Evolutionary conservation across 1,140 invertebrate genomes (phyloP), one percentile per base, ranked within the genome.

Genomic region (Trissolcus basalis): DNA sequence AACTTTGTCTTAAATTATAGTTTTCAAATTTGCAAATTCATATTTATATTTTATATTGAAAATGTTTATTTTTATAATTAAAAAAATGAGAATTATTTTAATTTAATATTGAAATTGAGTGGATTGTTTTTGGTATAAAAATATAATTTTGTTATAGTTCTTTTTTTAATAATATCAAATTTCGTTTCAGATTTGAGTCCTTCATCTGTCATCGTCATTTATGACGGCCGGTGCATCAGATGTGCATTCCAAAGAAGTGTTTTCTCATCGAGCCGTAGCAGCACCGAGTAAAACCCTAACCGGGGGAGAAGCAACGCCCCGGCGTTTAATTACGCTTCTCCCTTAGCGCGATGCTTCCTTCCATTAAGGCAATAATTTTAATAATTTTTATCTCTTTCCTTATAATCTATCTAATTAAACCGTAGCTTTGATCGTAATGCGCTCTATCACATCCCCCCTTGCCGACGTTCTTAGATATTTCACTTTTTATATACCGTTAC

Each of bases 331-430:
- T 89, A 89, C 85, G 83, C 83, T 76, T 81, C 82, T 82, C 85
- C 83, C 85, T 82, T 77, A 80, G 75, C 80, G 65, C 80, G 47
- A 81, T 76, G 82, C 82, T 85, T 82, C 87, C 87, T 89, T 89
- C 87, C 86, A 88, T 88, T 89, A 88, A 86, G 83, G 87, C 83
- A 88, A 89, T 89, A 89, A 89, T 88, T 88, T 89, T 89, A 87
- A 88, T 89, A 89, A 89, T 88, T 89, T 88, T 88, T 88, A 89
- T 89, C 87, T 88, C 84, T 87, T 86, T 84, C 78, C 79, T 81
- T 88, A 86, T 88, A 87, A 89, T 88, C 86, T 85, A 82, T 78
- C 85, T 88, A 88, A 88, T 89, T 88, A 87, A 87, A 88, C 86
- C 87, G 85, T 87, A 79, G 82, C 87, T 89, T 87, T 87, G 85